Conservation (phyloP, 2,888 invertebrate species). For the Campaea margaritaria region DNA sequence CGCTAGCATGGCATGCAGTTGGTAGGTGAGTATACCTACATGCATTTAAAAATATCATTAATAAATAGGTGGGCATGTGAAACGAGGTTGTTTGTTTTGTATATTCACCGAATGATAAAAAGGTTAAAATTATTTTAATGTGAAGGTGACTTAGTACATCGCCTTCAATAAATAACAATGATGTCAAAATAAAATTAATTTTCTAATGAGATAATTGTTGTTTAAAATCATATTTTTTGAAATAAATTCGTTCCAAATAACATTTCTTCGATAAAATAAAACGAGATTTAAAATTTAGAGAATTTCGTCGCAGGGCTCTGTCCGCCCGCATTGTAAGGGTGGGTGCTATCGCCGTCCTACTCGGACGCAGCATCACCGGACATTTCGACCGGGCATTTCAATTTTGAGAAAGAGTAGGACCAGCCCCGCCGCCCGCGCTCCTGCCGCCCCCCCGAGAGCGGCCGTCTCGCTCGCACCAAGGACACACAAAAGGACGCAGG, state of each 20-base stretch:
- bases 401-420: conserved; percentile 86
- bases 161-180: conserved; percentile 36
- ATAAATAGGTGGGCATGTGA: conserved; percentile 37
- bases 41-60: conserved; percentile 40
- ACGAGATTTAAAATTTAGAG: conserved; percentile 79
- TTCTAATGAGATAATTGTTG: conserved; percentile 17
- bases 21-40: conserved; percentile 26
- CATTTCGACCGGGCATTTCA: conserved; percentile 86
- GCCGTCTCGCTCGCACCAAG: conserved; percentile 79
- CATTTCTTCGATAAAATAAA: conserved; percentile 58
- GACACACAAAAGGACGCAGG: conserved; percentile 86
- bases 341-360: conserved; percentile 83
- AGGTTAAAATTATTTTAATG: conserved; percentile 47
- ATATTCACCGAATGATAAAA: conserved; percentile 48
- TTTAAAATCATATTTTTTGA: conserved; percentile 21
- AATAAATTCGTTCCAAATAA: conserved; percentile 37
- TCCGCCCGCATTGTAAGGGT: conserved; percentile 84
- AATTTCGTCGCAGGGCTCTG: conserved; percentile 78
- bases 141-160: conserved; percentile 49
- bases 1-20: conserved; percentile 49
- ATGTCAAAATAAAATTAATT: conserved; percentile 31
- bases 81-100: conserved; percentile 44
- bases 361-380: conserved; percentile 86
- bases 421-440: conserved; percentile 70
- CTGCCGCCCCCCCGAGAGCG: conserved; percentile 58